Evolutionary conservation across 2,797 vertebrate genomes (phyloP).

Genomic region (Cetoscarus ocellatus): DNA sequence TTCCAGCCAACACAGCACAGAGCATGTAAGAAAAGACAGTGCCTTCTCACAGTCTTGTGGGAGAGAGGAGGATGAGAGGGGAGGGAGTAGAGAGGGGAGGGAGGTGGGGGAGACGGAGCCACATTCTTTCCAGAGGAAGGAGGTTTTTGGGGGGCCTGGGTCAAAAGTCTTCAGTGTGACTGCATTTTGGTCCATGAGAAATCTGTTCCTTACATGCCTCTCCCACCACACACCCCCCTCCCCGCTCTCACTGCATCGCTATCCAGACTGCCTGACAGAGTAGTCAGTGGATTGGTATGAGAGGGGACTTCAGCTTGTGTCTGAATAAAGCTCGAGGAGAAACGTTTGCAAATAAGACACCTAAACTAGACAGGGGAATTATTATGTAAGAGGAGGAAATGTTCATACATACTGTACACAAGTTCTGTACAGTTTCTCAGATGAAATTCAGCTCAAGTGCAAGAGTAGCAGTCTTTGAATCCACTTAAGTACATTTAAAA

Average conservation of each 20-base stretch:
- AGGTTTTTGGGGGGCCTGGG: constrained; percentile 76
- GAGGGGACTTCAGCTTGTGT: constrained; percentile 8
- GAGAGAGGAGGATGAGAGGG: constrained; percentile 52
- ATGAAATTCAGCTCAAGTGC: no score
- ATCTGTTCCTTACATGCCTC: constrained; percentile 68
- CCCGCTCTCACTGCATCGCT: constrained; percentile 37
- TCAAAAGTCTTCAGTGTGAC: constrained; percentile 78
- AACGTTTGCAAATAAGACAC: background rate
- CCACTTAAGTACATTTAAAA: no score
- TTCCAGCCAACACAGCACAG: constrained; percentile 38
- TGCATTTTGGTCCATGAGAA: constrained; percentile 76
- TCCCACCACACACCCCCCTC: constrained; percentile 54
- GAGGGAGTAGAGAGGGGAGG: constrained; percentile 18
- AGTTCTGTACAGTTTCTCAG: no score
- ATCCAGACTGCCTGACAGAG: constrained; percentile 48
- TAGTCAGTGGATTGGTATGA: constrained; percentile 41
- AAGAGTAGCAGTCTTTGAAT: no score
- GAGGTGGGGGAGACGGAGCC: constrained; percentile 43
- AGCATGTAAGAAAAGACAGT: constrained; percentile 39
- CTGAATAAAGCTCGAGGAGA: background rate
- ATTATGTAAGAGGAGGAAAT: background rate
- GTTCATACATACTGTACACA: background rate
- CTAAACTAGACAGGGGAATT: background rate
- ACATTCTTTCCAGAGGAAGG: constrained; percentile 86
- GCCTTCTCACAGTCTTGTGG: constrained; percentile 66